Conservation (phyloP, 1,140 invertebrate species). For the Potamilus streckersoni region DNA sequence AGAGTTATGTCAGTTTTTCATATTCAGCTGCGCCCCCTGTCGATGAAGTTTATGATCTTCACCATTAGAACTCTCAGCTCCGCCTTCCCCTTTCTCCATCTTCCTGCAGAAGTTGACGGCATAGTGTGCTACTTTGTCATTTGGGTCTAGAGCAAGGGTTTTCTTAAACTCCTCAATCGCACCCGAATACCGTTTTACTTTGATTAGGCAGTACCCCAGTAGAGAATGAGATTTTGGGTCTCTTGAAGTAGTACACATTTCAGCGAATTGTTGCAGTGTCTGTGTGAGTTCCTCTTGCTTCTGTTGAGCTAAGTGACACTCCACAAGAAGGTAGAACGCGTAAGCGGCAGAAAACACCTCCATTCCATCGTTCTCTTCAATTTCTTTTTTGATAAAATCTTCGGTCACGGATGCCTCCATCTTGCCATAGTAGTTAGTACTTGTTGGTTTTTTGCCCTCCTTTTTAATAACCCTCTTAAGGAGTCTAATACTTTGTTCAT, state of each 20-base stretch:
- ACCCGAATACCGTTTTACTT: slow-evolving; percentile 21
- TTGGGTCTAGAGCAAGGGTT: slow-evolving; percentile 9
- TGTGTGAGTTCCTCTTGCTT: slow-evolving; percentile 21
- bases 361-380: slow-evolving; percentile 16
- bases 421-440: slow-evolving; percentile 20
- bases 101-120: no score
- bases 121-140: slow-evolving; percentile 10
- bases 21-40: no score
- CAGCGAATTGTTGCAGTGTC: slow-evolving; percentile 14
- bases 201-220: slow-evolving; percentile 19
- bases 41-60: no score
- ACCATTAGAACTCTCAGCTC: no score
- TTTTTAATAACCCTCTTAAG: slow-evolving; percentile 22
- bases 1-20: no score
- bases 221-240: slow-evolving; percentile 16
- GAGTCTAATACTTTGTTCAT: slow-evolving; percentile 16
- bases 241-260: slow-evolving; percentile 9
- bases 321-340: slow-evolving; percentile 18
- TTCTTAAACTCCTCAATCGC: slow-evolving; percentile 14
- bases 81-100: no score
- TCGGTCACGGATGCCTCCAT: slow-evolving; percentile 28
- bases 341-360: slow-evolving; percentile 13
- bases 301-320: slow-evolving; percentile 20
- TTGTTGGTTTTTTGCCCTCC: slow-evolving; percentile 20
- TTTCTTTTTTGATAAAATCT: slow-evolving; percentile 25